Base-by-base conservation (phyloP, 2,113 vertebrate genomes). In the Stercorarius parasiticus region DNA sequence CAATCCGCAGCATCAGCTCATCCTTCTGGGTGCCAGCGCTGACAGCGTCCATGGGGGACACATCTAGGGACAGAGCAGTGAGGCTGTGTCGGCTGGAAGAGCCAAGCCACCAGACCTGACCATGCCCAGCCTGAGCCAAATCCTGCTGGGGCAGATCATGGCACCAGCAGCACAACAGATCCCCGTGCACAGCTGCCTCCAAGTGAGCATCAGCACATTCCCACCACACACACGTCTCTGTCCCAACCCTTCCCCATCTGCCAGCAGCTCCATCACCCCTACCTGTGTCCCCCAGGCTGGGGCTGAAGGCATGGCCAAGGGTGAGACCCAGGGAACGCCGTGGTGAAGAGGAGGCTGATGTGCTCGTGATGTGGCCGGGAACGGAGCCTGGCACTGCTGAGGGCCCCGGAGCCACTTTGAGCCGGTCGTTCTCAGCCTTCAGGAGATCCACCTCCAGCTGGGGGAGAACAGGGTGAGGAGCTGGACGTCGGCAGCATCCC, bases 401-500 rank as follows among this genome's bases (percentile, higher is more conserved):
- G 18, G 98, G 94, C 13, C 98, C 97, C 0, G 98, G 98, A 71
- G 98, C 99, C n/a, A 99, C 99, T 96, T 99, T 99, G 69, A 99
- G 98, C 58, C 99, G 98, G 96, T 99, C 99, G 1, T 99, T 99
- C 97, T 99, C 99, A 0, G 98, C 98, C 96, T 99, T 99, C 70
- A 99, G 97, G 74, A 99, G 98, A 97, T 99, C 99, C 76, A 99
- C 99, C 38, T 99, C 99, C 95, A 98, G 96, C 99, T 99, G 77
- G 47, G 82, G 25, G n/a, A 78, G 86, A 91, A 93, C 13, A 45
- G 38, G 40, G 56, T 74, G 64, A 50, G 64, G 20, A 72, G n/a
- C 50, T 42, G 55, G 21, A 29, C 0, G 0, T 36, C 2, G 1
- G 64, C 64, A 82, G 55, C 23, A 32, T 2, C 10, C 53, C 3